Evolutionary conservation across 2,113 vertebrate genomes (phyloP).

Genomic region (Odontophorus gujanensis): DNA sequence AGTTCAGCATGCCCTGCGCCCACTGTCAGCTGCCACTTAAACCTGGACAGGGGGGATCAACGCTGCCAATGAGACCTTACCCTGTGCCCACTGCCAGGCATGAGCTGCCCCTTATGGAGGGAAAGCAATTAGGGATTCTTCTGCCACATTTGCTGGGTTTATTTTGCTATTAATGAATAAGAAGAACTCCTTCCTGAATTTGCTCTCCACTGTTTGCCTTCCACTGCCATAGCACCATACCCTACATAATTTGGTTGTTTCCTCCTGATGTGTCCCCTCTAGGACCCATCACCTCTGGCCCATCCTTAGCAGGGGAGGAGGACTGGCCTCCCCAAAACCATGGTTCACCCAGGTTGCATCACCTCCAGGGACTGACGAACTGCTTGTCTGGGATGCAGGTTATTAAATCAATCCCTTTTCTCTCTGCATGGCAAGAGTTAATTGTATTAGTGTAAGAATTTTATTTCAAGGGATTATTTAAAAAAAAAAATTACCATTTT

Average conservation of each 20-base stretch:
- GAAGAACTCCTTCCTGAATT: neutral
- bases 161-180: neutral
- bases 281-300: neutral
- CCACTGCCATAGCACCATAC: neutral
- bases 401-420: neutral
- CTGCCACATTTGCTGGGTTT: fast-evolving
- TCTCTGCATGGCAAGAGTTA: neutral
- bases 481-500: neutral
- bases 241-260: neutral
- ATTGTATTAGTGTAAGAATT: neutral
- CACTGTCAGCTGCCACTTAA: neutral
- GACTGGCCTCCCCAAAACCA: neutral
- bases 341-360: neutral
- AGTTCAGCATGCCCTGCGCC: neutral
- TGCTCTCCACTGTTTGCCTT: neutral
- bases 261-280: fast-evolving
- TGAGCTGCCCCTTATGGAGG: neutral
- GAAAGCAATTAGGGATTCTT: neutral
- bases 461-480: conserved; percentile 39
- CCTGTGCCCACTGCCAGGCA: fast-evolving
- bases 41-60: neutral
- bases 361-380: neutral
- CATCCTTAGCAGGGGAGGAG: neutral
- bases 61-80: neutral
- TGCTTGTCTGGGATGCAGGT: neutral